A percentile compares a stretch with the other conserved stretches of the same genome.
These are phyloP conservation scores for Sebastes hopkinsi DNA, from an alignment of 2,797 vertebrate species.

Conservation along the genomic window DNA sequence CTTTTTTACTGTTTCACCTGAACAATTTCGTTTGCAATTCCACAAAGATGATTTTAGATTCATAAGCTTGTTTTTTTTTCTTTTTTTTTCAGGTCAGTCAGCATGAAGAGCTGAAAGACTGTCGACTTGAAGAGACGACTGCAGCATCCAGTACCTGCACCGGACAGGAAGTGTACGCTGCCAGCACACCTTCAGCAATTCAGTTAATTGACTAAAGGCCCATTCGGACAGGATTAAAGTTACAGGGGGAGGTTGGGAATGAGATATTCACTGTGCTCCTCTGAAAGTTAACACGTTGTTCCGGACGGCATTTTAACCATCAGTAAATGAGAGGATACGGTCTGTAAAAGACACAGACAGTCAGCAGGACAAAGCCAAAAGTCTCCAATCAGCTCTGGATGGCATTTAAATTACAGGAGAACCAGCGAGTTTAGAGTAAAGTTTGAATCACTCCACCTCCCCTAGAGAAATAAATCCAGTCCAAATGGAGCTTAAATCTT, in stretches of 20 bases:
- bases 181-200: neutral
- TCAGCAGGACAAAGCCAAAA: neutral
- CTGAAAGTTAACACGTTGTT: neutral
- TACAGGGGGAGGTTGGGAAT: neutral
- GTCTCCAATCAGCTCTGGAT: too few species aligned
- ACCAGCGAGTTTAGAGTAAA: neutral
- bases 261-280: neutral
- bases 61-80: neutral
- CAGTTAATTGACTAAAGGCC: neutral
- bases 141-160: neutral
- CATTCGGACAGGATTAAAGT: neutral
- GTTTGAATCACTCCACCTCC: neutral
- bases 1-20: neutral
- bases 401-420: neutral
- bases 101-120: neutral
- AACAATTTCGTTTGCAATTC: neutral
- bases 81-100: slow-evolving; percentile 8
- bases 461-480: too few species aligned
- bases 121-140: neutral
- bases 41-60: neutral
- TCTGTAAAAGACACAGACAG: neutral
- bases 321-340: neutral
- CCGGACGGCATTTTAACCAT: neutral
- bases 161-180: slow-evolving; percentile 9
- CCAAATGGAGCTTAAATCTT: neutral